A percentile compares a stretch with the other conserved stretches of the same genome.
Conservation (phyloP, 2,888 invertebrate genomes). For the Pseudococcus viburni region DNA sequence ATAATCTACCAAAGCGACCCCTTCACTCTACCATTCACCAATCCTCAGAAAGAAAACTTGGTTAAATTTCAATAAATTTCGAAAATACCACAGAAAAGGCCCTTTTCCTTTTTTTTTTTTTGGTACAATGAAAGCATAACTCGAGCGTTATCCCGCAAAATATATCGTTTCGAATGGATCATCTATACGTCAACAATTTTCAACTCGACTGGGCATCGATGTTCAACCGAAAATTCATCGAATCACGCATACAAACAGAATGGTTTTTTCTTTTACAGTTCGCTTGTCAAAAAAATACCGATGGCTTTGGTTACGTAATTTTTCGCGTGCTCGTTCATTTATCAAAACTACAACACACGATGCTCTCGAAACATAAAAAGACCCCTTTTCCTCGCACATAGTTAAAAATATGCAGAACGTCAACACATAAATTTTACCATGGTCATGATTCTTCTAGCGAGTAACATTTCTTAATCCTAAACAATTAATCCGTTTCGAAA, state of each 20-base stretch:
- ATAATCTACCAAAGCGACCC: not conserved
- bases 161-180: constrained; percentile 38
- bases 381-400: not conserved
- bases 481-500: constrained; percentile 24
- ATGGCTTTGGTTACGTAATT: constrained; percentile 17
- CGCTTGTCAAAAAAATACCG: constrained; percentile 43
- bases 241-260: not conserved
- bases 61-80: not conserved
- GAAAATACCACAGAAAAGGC: not conserved
- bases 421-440: not conserved
- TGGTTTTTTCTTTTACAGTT: constrained; percentile 45
- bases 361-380: not conserved
- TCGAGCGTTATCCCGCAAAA: not conserved
- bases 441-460: not conserved
- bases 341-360: constrained; percentile 26
- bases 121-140: not conserved
- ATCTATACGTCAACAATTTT: constrained; percentile 41
- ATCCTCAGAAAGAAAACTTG: not conserved
- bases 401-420: not conserved
- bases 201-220: constrained; percentile 34
- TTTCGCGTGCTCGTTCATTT: constrained; percentile 24
- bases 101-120: not conserved
- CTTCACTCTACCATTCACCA: not conserved
- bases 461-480: constrained; percentile 2
- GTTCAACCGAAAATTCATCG: constrained; percentile 42